A percentile compares a stretch with the other conserved stretches of the same genome.
phyloP scores from a whole-genome alignment of 2,888 invertebrate species.

The Leptinotarsa tumamoca region DNA sequence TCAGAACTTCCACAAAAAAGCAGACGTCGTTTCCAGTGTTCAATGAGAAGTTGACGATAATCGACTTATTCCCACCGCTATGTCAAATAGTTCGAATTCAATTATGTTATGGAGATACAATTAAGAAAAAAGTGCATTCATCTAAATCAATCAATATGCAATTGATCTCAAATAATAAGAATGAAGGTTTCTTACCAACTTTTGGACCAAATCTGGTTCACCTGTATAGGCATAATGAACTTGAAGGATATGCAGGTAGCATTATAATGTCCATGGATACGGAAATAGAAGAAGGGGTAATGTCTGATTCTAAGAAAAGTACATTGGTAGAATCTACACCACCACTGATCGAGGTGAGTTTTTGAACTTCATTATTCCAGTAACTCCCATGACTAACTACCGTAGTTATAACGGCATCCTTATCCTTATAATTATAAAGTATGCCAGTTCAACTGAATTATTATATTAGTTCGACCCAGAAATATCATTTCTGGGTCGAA shows the following conservation, averaged over 20 bases:
- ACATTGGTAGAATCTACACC: slow-evolving; percentile 56
- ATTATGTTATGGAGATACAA: slow-evolving; percentile 66
- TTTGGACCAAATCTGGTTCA: slow-evolving; percentile 87
- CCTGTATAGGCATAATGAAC: slow-evolving; percentile 75
- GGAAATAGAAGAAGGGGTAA: slow-evolving; percentile 65
- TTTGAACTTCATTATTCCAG: too few relatives aligned
- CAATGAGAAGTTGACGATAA: slow-evolving; percentile 82
- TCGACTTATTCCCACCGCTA: slow-evolving; percentile 85
- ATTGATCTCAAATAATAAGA: slow-evolving; percentile 71
- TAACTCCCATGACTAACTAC: too few relatives aligned
- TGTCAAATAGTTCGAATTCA: slow-evolving; percentile 80
- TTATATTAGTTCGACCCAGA: too few relatives aligned
- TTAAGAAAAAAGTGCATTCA: slow-evolving; percentile 66
- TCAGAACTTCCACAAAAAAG: slow-evolving; percentile 73
- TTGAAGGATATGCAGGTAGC: slow-evolving; percentile 77
- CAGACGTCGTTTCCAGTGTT: slow-evolving; percentile 76
- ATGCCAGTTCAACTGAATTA: too few relatives aligned
- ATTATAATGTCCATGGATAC: slow-evolving; percentile 80
- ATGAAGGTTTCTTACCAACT: slow-evolving; percentile 80
- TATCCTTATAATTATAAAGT: too few relatives aligned
- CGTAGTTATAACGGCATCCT: too few relatives aligned
- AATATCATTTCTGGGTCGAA: too few relatives aligned
- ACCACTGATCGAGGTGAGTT: slow-evolving; percentile 54
- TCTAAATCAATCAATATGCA: slow-evolving; percentile 71
- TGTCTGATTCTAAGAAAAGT: slow-evolving; percentile 37